These are phyloP conservation scores for Zeugodacus cucurbitae DNA, from an alignment of 1,140 invertebrate genomes.

Conservation along the genomic window DNA sequence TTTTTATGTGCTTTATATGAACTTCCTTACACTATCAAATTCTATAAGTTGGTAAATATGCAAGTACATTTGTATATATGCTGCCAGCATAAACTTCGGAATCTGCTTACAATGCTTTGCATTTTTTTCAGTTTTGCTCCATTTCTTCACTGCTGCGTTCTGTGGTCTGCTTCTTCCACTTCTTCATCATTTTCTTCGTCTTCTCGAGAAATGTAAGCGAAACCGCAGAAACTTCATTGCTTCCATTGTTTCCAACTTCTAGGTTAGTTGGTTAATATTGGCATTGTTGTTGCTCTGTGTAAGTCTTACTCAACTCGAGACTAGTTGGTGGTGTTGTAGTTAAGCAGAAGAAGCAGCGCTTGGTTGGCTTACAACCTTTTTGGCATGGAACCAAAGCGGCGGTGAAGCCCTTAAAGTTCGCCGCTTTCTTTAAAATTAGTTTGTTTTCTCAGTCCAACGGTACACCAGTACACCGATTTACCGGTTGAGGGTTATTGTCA, in stretches of 20 bases:
- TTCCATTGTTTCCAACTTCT: neutral
- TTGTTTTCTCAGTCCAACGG: neutral
- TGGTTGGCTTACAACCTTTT: neutral
- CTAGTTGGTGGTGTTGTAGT: neutral
- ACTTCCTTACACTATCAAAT: neutral
- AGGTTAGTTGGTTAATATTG: neutral
- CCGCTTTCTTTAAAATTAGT: neutral
- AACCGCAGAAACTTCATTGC: constrained; percentile 25
- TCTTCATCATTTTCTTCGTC: too few relatives aligned
- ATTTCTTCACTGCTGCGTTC: neutral
- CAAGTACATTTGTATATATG: neutral
- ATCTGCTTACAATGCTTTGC: neutral
- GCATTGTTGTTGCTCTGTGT: neutral
- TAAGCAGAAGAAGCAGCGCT: neutral
- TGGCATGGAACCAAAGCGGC: neutral
- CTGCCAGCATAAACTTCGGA: neutral
- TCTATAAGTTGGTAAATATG: neutral
- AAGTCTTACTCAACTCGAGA: neutral
- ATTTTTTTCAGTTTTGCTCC: neutral
- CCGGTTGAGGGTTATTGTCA: neutral
- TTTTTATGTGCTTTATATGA: neutral
- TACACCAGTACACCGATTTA: too few relatives aligned
- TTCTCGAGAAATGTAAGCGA: neutral
- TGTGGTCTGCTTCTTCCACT: too few relatives aligned
- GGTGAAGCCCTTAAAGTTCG: neutral